These are phyloP conservation scores for Xenentodon cancila DNA, from an alignment of 2,797 vertebrate species.

Conservation along the genomic window DNA sequence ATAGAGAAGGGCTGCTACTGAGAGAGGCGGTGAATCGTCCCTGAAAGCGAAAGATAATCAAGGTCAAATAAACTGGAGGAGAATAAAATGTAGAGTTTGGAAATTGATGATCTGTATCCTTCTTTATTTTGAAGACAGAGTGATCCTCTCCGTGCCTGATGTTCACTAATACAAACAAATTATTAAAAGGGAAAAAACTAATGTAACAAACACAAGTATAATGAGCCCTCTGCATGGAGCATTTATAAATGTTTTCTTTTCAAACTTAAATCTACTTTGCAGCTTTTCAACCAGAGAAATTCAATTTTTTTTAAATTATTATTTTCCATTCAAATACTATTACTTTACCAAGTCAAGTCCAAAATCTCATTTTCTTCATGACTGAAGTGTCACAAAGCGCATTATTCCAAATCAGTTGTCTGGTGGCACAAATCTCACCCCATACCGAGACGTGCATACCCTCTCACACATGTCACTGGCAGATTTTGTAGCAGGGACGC, in stretches of 20 bases:
- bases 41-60: no score
- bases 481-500: conserved; percentile 71
- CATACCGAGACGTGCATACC: conserved; percentile 48
- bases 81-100: no score
- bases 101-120: no score
- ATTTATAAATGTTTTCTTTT: neutral
- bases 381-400: conserved; percentile 26
- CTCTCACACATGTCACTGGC: conserved; percentile 70
- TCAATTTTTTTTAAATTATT: neutral
- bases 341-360: neutral
- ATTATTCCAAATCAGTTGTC: conserved; percentile 36
- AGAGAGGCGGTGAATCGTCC: no score
- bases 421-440: conserved; percentile 43
- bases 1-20: no score
- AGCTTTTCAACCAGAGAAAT: neutral
- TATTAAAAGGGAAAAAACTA: neutral
- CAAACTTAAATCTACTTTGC: neutral
- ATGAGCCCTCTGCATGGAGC: neutral
- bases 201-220: neutral
- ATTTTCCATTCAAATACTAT: neutral
- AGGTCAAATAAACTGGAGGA: no score
- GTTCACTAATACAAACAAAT: neutral
- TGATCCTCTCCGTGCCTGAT: neutral
- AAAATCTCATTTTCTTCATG: conserved; percentile 2
- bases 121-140: no score